Base-by-base conservation (phyloP, 2,888 invertebrate genomes). In the Alviniconcha strummeri region DNA sequence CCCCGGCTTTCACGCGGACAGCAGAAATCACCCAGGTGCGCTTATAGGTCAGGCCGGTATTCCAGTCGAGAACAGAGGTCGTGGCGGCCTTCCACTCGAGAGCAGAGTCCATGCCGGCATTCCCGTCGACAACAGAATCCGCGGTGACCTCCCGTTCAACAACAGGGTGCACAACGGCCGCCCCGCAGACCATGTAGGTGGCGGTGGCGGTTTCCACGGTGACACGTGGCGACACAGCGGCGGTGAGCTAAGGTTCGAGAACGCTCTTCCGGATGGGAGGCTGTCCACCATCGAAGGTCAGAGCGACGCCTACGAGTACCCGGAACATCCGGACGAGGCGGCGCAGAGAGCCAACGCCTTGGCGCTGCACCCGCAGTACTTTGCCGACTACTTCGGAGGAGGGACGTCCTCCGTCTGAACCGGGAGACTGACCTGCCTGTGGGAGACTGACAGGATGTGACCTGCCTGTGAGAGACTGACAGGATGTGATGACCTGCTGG, bases 281-380 rank as follows among this genome's bases (percentile, higher is more conserved):
- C 55, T 56, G 6, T 8, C 52, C 17, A 56, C 75, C 3, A n/a
- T 13, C 7, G 75, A 55, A 56, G 17, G 8, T 7, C 4, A n/a
- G 19, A 71, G 71, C 19, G 74, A 54, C 13, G 60, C 8, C 60
- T 60, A 60, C 60, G 60, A 75, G 0, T 52, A 55, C 55, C 75
- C 55, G 6, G 54, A 75, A 5, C 5, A 75, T 17, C 55, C 75
- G 4, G 64, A 64, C 55, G 75, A 19, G 60, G 64, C 19, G 19
- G 36, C 55, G 64, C 54, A 9, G 6, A 67, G 82, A 57, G 71
- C 15, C 17, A 64, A 67, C 9, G 82, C 82, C 13, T 19, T 82
- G 55, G 77, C 82, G 0, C 19, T 82, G 5, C 82, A 82, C 15
- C 82, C 82, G 19, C 76, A 55, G 13, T 82, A 82, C 36, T 82